Conservation (phyloP, 2,113 vertebrate genomes). For the Ancistrus triradiatus region DNA sequence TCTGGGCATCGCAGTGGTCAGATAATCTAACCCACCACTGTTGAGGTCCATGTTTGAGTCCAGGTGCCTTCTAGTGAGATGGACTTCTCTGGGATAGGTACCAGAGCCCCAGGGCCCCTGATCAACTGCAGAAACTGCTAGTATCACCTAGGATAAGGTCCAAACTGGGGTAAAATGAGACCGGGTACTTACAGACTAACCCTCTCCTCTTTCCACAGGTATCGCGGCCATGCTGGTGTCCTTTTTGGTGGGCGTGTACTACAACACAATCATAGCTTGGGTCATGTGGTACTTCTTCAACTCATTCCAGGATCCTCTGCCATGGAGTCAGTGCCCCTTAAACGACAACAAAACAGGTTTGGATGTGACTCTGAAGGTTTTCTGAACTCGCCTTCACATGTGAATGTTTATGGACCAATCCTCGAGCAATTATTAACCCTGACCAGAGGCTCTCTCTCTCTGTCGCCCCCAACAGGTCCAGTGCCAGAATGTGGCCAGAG, state of each 20-base stretch:
- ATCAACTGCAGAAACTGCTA: too few species aligned
- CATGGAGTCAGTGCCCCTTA: constrained; percentile 86
- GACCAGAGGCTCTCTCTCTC: not conserved
- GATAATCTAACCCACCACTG: too few species aligned
- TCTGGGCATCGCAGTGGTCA: too few species aligned
- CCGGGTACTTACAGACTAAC: too few species aligned
- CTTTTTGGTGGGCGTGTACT: constrained; percentile 85
- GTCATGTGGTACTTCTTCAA: constrained; percentile 99
- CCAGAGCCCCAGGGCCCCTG: too few species aligned
- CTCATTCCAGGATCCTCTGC: constrained; percentile 89
- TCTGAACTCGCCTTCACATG: too few species aligned
- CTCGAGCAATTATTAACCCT: too few species aligned
- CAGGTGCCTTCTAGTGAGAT: too few species aligned
- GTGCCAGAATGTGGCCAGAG: constrained; percentile 80
- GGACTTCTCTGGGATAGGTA: too few species aligned
- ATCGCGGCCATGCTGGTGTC: constrained; percentile 83
- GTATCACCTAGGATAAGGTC: not conserved
- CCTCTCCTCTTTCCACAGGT: constrained; percentile 62
- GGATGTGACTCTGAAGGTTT: not conserved
- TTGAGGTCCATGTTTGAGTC: too few species aligned
- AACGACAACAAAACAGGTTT: constrained; percentile 76
- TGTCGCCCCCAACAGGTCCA: constrained; percentile 59
- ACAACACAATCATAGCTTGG: constrained; percentile 93
- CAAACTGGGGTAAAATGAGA: too few species aligned
- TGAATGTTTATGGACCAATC: too few species aligned